Conservation (phyloP, 2,888 invertebrate species). For the Caenorhabditis macrosperma region DNA sequence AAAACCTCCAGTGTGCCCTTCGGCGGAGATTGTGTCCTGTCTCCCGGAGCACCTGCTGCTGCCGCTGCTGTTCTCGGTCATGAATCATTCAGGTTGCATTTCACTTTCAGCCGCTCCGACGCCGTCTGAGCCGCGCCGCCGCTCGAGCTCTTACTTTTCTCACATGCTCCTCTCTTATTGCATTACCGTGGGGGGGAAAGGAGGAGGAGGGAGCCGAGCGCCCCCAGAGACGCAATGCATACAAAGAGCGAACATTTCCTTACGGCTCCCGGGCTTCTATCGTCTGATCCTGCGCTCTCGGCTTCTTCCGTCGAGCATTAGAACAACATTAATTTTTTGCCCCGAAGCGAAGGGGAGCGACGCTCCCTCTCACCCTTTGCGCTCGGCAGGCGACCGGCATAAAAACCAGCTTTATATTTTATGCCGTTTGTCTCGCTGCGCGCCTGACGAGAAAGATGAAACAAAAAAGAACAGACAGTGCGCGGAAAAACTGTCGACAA, state of each 20-base stretch:
- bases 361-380: constrained; percentile 24
- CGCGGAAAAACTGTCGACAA: constrained; percentile 55
- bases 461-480: constrained; percentile 59
- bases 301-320: constrained; percentile 43
- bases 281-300: neutral
- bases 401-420: constrained; percentile 58
- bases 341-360: constrained; percentile 10
- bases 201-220: constrained; percentile 9
- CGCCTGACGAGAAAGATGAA: constrained; percentile 50
- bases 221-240: constrained; percentile 26
- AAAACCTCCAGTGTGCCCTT: neutral
- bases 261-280: constrained; percentile 2
- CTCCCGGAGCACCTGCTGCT: constrained; percentile 28
- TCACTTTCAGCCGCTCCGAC: constrained; percentile 21
- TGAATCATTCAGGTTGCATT: constrained; percentile 38
- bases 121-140: constrained; percentile 19
- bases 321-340: constrained; percentile 42
- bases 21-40: neutral
- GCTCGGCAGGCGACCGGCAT: constrained; percentile 36
- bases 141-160: neutral
- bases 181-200: constrained; percentile 6
- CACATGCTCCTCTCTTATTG: constrained; percentile 23
- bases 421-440: constrained; percentile 55
- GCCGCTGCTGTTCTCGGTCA: constrained; percentile 43
- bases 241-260: constrained; percentile 54